Percentiles rank a stretch among this genome's conserved stretches.
These are phyloP conservation scores for Carassius gibelio DNA, from an alignment of 2,113 vertebrate species.

Conservation along the genomic window DNA sequence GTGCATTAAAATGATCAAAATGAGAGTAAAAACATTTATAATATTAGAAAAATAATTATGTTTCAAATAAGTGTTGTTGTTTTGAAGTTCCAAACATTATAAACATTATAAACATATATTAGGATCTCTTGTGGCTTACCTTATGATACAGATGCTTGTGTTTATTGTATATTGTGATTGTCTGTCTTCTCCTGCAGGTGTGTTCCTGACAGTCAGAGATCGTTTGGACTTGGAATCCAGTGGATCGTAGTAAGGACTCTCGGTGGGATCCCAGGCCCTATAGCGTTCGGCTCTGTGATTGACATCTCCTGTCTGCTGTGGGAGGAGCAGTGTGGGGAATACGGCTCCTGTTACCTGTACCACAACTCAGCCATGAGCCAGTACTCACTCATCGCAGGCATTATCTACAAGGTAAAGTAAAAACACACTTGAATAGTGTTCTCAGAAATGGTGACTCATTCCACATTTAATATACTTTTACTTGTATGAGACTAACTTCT, in stretches of 20 bases:
- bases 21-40: too few species aligned
- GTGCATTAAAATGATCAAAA: too few species aligned
- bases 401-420: slow-evolving; percentile 86
- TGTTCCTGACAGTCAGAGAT: slow-evolving; percentile 86
- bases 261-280: slow-evolving; percentile 92
- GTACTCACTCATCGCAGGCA: slow-evolving; percentile 82
- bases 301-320: slow-evolving; percentile 92
- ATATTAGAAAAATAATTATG: too few species aligned
- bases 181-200: slow-evolving; percentile 76
- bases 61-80: background rate
- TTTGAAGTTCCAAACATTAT: too few species aligned
- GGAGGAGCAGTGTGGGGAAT: slow-evolving; percentile 87
- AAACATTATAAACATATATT: too few species aligned
- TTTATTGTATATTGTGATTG: slow-evolving; percentile 7
- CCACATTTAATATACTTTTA: background rate
- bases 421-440: background rate
- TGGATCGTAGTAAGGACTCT: slow-evolving; percentile 92
- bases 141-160: background rate
- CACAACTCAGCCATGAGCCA: slow-evolving; percentile 90
- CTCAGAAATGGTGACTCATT: background rate
- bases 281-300: slow-evolving; percentile 92
- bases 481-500: background rate
- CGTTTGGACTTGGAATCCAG: slow-evolving; percentile 93
- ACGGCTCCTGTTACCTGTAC: slow-evolving; percentile 91
- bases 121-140: background rate